Base-by-base conservation (phyloP, 2,888 invertebrate species). In the Acanthosepion pharaonis region DNA sequence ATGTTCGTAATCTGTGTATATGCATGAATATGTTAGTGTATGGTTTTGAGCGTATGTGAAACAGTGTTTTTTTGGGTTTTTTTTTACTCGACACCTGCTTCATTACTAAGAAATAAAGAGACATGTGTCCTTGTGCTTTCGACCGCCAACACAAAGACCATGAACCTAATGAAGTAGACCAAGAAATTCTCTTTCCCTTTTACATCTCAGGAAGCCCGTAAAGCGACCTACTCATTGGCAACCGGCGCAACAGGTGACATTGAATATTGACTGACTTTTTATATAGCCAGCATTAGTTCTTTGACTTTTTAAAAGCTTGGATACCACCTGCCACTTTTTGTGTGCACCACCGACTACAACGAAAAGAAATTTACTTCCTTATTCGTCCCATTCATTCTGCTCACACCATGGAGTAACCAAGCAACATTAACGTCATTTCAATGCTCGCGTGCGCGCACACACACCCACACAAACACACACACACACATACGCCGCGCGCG, bases 201-300 rank as follows among this genome's bases (percentile, higher is more conserved):
- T 78, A 78, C n/a, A n/a, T 33, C 78, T 78, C 78, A 78, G n/a
- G n/a, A 78, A 78, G 33, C 15, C 78, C 78, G 11, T 78, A n/a
- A 78, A 9, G 15, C n/a, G 78, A 78, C n/a, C 4, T 78, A n/a
- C 23, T 59, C 59, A 23, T 59, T 59, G 59, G 59, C 5, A 25
- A 20, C 20, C 15, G 15, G 23, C n/a, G 78, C 78, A 78, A 78
- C 78, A 78, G 78, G 78, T 78, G 78, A 78, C 78, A 78, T 78
- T 78, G 78, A 78, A 78, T 78, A 78, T 78, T 78, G 78, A 33
- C 33, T 78, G 78, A 78, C 78, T 78, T 78, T 78, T 78, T 78
- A 78, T 78, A 11, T 23, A 78, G n/a, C 78, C 11, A n/a, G 33
- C 33, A 33, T 33, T 78, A 78, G n/a, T 78, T 78, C 33, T 78